Conservation (phyloP, 2,888 invertebrate genomes). For the Phymatocera aterrima region DNA sequence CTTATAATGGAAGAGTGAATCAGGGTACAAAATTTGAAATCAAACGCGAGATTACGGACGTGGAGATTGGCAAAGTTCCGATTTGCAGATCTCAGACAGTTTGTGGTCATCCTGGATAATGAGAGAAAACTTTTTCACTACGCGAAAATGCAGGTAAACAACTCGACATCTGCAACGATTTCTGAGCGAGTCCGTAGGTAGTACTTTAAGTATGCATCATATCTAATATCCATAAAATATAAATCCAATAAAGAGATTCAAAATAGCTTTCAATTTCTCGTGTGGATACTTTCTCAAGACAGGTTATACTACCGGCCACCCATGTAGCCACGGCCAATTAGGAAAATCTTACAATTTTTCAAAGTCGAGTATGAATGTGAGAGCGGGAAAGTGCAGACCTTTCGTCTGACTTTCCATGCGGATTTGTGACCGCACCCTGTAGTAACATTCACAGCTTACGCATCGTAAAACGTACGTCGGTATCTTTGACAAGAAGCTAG, state of each 20-base stretch:
- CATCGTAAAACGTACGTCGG: background rate
- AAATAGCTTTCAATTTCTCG: conserved; percentile 15
- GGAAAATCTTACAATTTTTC: conserved; percentile 29
- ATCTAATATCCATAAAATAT: conserved; percentile 3
- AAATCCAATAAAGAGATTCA: background rate
- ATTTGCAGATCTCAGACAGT: background rate
- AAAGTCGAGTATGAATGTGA: background rate
- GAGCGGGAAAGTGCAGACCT: conserved; percentile 2
- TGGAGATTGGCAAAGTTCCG: background rate
- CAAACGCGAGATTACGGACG: background rate
- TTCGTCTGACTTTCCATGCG: conserved; percentile 20
- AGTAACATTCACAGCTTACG: conserved; percentile 8
- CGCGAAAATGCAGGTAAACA: too few species aligned
- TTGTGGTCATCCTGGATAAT: background rate
- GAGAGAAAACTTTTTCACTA: background rate
- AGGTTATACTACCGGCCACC: conserved; percentile 29
- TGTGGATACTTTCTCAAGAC: background rate
- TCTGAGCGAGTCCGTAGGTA: background rate
- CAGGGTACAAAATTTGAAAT: background rate
- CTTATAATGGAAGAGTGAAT: background rate
- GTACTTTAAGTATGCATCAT: background rate
- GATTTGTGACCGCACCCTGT: background rate
- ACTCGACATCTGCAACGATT: background rate
- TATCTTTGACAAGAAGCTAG: background rate
- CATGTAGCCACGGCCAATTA: conserved; percentile 6